A percentile compares a stretch with the other conserved stretches of the same genome.
Conservation (phyloP, 2,113 vertebrate species). For the Kryptolebias marmoratus region DNA sequence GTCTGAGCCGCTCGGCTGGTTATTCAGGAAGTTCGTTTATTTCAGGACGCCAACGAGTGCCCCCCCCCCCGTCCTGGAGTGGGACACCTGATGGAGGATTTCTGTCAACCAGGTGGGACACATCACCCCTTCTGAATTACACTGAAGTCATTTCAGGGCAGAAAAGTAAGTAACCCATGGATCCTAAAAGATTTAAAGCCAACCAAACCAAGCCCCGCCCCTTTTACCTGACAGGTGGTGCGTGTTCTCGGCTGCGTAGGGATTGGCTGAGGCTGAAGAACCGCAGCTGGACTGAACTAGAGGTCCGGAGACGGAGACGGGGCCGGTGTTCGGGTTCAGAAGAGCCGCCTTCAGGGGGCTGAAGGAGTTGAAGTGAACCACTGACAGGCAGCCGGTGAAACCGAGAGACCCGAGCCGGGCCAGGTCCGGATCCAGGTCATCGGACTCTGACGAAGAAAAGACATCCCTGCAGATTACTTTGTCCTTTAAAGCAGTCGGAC, state of each 20-base stretch:
- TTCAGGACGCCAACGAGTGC: background rate
- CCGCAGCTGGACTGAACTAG: conserved; percentile 87
- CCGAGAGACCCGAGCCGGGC: conserved; percentile 84
- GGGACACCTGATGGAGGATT: too few species aligned
- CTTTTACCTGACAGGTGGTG: conserved; percentile 88
- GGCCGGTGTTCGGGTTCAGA: conserved; percentile 77
- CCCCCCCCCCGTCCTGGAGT: too few species aligned
- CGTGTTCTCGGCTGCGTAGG: conserved; percentile 85
- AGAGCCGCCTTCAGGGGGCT: conserved; percentile 90
- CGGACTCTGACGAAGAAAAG: conserved; percentile 44
- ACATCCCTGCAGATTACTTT: background rate
- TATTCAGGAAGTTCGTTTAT: too few species aligned
- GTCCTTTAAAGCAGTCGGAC: too few species aligned
- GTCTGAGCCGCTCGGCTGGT: background rate
- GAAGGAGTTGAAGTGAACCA: conserved; percentile 88
- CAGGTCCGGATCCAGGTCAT: conserved; percentile 84
- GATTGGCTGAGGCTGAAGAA: conserved; percentile 79
- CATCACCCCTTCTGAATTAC: too few species aligned
- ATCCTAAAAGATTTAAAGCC: background rate
- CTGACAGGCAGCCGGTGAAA: conserved; percentile 91
- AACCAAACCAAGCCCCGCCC: background rate
- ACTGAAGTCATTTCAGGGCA: too few species aligned
- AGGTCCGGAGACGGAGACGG: conserved; percentile 81
- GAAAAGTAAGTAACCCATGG: too few species aligned
- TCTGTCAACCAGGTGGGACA: too few species aligned